Base-by-base conservation (phyloP, 2,888 invertebrate species). In the Morpho achilles region DNA sequence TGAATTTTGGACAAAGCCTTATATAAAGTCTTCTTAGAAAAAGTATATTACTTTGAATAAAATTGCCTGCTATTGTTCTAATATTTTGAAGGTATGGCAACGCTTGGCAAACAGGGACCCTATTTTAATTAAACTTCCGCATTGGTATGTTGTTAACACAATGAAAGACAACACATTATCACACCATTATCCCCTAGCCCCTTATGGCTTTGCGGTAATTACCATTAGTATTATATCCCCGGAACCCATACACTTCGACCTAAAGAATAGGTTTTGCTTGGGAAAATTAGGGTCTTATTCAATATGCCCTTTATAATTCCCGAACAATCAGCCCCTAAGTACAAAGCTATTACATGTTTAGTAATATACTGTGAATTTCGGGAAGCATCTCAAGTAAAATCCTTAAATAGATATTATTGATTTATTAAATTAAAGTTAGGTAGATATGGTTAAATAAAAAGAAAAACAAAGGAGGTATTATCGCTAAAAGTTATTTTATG, bases 221-320 rank as follows among this genome's bases (percentile, higher is more conserved):
- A 61, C 59, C 56, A 65, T 63, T 63, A 61, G 63, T 59, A 61
- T 61, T 61, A 58, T 63, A 63, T 56, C 58, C 56, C 59, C 41
- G 40, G 23, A 23, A 42, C 47, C 42, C 48, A 42, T 41, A 48
- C 42, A 47, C 40, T 41, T 46, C 41, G 40, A 46, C 47, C 46
- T 53, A 56, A 61, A 64, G 65, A 67, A 65, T 66, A 61, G 66
- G 58, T 67, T 65, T 58, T 60, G 59, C 61, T 54, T 61, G 53
- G 56, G 65, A 62, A 67, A 68, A 67, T 68, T 67, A 66, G 64
- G 67, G 65, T 62, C 62, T 61, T 61, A 66, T 68, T 66, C 63
- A 64, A 63, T 65, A 60, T 60, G 51, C 58, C 54, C 61, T 45
- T 44, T 53, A 5, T 46, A 16, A 45, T 40, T 47, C 39, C 16